Evolutionary conservation across 2,113 vertebrate genomes (phyloP), one percentile per base, ranked within the genome.

Genomic region (Paraplagusia blochii): DNA sequence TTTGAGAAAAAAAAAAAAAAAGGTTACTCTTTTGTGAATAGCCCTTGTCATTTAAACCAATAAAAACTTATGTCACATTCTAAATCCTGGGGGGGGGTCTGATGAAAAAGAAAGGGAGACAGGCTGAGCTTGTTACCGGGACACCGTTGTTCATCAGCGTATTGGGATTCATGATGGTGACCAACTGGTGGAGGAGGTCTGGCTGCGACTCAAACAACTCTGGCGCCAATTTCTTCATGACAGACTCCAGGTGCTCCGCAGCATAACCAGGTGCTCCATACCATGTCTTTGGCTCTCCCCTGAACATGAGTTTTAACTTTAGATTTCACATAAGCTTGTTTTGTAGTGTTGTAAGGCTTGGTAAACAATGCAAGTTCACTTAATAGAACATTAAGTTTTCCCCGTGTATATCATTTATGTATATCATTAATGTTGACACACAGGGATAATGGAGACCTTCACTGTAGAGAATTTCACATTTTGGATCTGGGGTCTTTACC

Each of bases 151-250:
- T 92, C 96, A 99, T 99, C 76, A 99, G 89, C 3, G 95, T 94
- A 79, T 99, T 99, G 69, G 97, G 97, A 89, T 99, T 99, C 97
- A 99, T 98, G 86, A 99, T 99, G 81, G 97, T 99, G 85, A 99
- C 97, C 66, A 99, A 92, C 84, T 99, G 97, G 82, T 99, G 97
- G 65, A 99, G 94, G 58, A 99, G 93, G 76, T 99, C 97, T 45
- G 96, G 95, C 88, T 99, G 97, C 22, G 95, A 93, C 75, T 95
- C 92, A 80, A 99, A 99, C 48, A 99, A 91, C 83, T 99, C 97
- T 11, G 97, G 96, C 68, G 97, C 95, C 65, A 99, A 80, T 71
- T 91, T 97, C 90, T 93, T 98, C 97, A 99, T 99, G 55, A 98
- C 97, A 0, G 89, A 89, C 79, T 99, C 97, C 6, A 99, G 87